Evolutionary conservation across 2,888 invertebrate species (phyloP), one percentile per base, ranked within the genome.

Genomic region (Melieria omissa): DNA sequence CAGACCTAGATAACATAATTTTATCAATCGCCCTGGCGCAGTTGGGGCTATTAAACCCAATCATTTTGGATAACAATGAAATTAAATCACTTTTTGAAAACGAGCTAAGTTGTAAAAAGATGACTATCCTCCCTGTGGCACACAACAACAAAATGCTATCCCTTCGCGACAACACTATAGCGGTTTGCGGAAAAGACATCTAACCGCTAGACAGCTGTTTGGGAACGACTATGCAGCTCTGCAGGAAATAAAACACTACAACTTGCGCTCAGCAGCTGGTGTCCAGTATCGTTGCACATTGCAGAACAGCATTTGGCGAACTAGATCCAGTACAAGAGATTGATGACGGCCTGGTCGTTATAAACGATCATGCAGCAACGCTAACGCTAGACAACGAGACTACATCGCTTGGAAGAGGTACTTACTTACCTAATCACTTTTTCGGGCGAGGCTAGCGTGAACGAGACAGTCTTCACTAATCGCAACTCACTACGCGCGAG

Each of bases 101-200:
- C 29, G 29, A 29, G 45, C 5, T 44, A 41, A 54, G 41, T 14
- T 55, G 55, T 65, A 65, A n/a, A 8, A 54, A 5, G n/a, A 54
- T 47, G n/a, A 66, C 9, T 49, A 4, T 58, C 2, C n/a, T 58
- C 14, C 44, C 14, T 12, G 16, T 57, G 44, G 55, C 57, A 55
- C 64, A 65, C 65, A 52, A 47, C 66, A 66, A 58, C 5, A 45
- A 46, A 52, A 57, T 66, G 46, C 57, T 66, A 12, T 57, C 66
- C 12, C 57, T 66, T 5, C 57, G 29, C 2, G 46, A 55, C 66
- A 66, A 66, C 46, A 16, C 58, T 5, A 45, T 62, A 5, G 57
- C 66, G 45, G 41, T 57, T 6, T 66, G 57, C 47, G 66, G 66
- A 44, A 57, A 66, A 46, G 46, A 57, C 41, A 46, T 46, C 14